phyloP scores from a whole-genome alignment of 2,113 vertebrate species.

The Leucopsar rothschildi region DNA sequence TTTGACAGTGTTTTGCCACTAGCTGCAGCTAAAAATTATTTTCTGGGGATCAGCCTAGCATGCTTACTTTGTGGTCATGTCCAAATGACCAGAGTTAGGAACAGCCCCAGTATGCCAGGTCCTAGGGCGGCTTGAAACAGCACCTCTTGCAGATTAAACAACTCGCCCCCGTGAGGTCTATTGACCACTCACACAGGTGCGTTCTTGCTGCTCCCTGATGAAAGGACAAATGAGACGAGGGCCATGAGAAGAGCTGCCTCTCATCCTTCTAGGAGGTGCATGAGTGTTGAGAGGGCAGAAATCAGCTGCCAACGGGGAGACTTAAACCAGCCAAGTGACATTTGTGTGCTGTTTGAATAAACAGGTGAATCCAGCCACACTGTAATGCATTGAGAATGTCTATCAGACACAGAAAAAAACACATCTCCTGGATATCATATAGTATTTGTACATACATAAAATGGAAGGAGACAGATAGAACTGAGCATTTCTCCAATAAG shows the following conservation, averaged over 20 bases:
- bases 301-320: background rate
- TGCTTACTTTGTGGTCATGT: conserved; percentile 7
- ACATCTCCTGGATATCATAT: background rate
- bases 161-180: background rate
- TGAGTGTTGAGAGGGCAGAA: background rate
- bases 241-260: background rate
- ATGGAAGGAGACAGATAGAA: background rate
- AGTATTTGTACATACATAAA: background rate
- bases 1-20: conserved; percentile 37
- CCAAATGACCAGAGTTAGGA: background rate
- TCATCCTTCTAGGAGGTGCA: background rate
- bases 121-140: background rate
- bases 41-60: background rate
- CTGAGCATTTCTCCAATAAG: background rate
- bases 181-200: background rate
- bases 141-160: background rate
- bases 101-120: background rate
- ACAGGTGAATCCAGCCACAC: background rate
- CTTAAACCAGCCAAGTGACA: background rate
- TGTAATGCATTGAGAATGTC: background rate
- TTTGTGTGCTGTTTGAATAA: background rate
- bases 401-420: background rate
- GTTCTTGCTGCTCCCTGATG: background rate
- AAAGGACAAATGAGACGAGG: background rate
- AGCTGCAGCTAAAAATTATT: conserved; percentile 43